Conservation (phyloP, 2,113 vertebrate species). For the Oncorhynchus clarkii region DNA sequence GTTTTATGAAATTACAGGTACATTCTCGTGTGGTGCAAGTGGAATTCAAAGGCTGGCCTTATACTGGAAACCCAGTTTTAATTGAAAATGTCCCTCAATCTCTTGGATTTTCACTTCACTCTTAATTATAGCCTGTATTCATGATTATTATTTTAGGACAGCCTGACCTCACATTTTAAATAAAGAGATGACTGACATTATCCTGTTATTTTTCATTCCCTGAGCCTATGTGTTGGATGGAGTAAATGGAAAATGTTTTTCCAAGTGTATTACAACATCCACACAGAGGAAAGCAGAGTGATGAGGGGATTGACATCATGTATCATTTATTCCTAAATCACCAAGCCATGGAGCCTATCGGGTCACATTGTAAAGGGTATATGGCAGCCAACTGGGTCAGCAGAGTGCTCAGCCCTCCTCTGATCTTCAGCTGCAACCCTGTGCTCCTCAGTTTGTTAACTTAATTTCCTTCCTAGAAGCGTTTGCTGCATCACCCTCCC, state of each 20-base stretch:
- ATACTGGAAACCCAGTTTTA: too few species aligned
- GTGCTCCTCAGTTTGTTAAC: conserved; percentile 15
- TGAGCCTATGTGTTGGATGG: conserved; percentile 22
- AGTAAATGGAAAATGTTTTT: conserved; percentile 24
- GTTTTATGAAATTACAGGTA: background rate
- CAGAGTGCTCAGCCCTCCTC: conserved; percentile 8
- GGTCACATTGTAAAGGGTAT: conserved; percentile 13
- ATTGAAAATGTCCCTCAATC: too few species aligned
- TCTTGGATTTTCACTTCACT: too few species aligned
- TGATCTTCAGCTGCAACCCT: too few species aligned
- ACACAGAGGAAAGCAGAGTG: background rate
- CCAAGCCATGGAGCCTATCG: conserved; percentile 7
- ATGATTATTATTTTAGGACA: too few species aligned
- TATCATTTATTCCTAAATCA: conserved; percentile 1
- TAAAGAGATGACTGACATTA: background rate
- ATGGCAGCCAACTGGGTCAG: conserved; percentile 10
- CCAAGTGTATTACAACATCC: conserved; percentile 2
- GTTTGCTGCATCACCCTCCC: background rate
- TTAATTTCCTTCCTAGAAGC: conserved; percentile 4
- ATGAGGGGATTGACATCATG: conserved; percentile 1
- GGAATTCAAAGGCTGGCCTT: too few species aligned
- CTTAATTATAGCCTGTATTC: background rate
- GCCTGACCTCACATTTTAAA: too few species aligned
- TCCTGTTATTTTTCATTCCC: conserved; percentile 1
- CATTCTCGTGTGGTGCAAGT: too few species aligned